Evolutionary conservation across 1,140 invertebrate species (phyloP).

Genomic region (Neoseiulus cucumeris): DNA sequence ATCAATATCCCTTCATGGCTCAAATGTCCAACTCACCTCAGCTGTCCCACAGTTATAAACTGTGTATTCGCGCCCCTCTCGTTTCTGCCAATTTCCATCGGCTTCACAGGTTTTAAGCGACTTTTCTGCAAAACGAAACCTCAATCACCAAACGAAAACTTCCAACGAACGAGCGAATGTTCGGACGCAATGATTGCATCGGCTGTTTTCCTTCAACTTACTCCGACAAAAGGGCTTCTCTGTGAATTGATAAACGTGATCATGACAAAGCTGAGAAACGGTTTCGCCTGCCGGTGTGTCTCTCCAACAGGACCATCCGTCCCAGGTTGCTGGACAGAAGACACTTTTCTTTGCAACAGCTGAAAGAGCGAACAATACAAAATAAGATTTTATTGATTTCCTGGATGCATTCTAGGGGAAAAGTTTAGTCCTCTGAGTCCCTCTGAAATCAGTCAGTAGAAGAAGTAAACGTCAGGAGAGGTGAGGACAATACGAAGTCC

Average conservation of each 20-base stretch:
- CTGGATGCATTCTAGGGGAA: no score
- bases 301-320: constrained; percentile 65
- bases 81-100: not conserved
- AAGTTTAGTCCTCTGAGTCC: no score
- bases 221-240: not conserved
- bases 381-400: no score
- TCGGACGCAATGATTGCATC: no score
- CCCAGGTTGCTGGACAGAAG: constrained; percentile 49
- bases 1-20: no score
- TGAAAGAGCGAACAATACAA: not conserved
- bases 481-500: no score
- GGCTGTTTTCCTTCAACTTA: not conserved
- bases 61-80: not conserved
- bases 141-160: no score
- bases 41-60: constrained; percentile 4
- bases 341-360: not conserved
- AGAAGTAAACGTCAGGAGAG: no score
- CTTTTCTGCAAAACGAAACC: not conserved
- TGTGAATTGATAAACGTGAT: constrained; percentile 2
- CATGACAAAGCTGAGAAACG: constrained; percentile 26
- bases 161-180: no score
- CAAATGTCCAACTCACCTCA: not conserved
- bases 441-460: no score
- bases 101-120: not conserved
- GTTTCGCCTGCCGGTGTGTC: constrained; percentile 46